These are phyloP conservation scores for Microcebus lehilahytsara DNA, from an alignment of 2,113 vertebrate genomes.

Conservation along the genomic window DNA sequence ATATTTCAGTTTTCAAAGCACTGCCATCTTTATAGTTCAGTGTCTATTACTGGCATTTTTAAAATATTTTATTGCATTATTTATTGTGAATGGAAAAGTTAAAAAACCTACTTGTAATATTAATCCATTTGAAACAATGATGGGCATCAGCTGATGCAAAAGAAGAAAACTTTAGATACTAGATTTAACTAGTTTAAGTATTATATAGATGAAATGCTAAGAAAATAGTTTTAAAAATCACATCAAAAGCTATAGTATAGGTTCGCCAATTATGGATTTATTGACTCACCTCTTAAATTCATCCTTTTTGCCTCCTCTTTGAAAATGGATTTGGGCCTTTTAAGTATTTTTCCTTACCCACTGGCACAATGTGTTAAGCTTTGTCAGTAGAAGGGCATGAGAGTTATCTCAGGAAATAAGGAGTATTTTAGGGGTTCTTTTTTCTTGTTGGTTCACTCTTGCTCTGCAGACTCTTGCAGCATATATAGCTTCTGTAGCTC, in stretches of 20 bases:
- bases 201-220: neutral
- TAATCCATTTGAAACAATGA: constrained; percentile 9
- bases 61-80: neutral
- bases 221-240: constrained; percentile 15
- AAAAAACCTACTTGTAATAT: neutral
- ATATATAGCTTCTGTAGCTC: neutral
- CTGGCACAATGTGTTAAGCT: neutral
- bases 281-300: neutral
- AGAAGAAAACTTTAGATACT: neutral
- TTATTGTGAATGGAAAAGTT: neutral
- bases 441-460: neutral
- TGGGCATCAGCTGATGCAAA: neutral
- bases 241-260: neutral
- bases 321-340: constrained; percentile 6
- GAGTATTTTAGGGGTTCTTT: neutral
- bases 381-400: constrained; percentile 5
- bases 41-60: neutral
- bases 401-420: neutral
- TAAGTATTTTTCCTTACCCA: neutral
- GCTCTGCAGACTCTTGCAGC: neutral
- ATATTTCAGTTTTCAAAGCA: neutral
- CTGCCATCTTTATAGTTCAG: constrained; percentile 18
- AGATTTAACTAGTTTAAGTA: constrained; percentile 1
- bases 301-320: neutral
- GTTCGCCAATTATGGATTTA: neutral